Conservation (phyloP, 2,113 vertebrate species). For the Elachura formosa region DNA sequence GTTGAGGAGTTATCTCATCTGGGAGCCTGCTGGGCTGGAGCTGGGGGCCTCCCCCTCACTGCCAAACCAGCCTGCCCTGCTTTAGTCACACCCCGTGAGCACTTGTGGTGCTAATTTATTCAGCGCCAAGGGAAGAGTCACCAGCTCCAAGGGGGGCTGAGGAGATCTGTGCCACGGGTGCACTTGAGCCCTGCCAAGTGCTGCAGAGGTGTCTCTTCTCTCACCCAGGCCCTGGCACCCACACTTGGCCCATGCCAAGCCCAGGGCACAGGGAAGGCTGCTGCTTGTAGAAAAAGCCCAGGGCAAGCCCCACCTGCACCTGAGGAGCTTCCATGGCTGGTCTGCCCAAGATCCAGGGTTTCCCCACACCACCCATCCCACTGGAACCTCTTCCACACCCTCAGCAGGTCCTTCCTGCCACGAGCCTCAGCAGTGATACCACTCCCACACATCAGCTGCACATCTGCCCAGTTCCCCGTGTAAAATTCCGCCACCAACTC, state of each 20-base stretch:
- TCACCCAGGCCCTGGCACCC: background rate
- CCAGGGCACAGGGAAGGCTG: background rate
- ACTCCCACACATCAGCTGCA: background rate
- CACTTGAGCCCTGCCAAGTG: background rate
- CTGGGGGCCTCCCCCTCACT: background rate
- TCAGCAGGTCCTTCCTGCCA: background rate
- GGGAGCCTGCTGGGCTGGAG: background rate
- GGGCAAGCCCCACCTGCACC: fast-evolving
- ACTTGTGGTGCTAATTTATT: constrained; percentile 51
- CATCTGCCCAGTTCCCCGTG: background rate
- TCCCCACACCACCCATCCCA: fast-evolving
- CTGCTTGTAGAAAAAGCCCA: background rate
- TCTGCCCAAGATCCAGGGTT: background rate
- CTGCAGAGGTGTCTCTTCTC: background rate
- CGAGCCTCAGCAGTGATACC: background rate
- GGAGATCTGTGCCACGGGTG: background rate
- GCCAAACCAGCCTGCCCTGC: constrained; percentile 29
- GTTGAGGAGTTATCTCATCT: background rate
- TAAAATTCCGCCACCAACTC: background rate
- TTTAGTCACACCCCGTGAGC: constrained; percentile 22
- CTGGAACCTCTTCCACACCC: background rate
- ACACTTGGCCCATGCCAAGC: background rate
- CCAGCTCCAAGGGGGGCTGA: background rate
- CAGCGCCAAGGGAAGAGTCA: background rate
- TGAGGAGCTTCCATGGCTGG: background rate